Conservation (phyloP, 1,140 invertebrate species). For the Dryas iulia region DNA sequence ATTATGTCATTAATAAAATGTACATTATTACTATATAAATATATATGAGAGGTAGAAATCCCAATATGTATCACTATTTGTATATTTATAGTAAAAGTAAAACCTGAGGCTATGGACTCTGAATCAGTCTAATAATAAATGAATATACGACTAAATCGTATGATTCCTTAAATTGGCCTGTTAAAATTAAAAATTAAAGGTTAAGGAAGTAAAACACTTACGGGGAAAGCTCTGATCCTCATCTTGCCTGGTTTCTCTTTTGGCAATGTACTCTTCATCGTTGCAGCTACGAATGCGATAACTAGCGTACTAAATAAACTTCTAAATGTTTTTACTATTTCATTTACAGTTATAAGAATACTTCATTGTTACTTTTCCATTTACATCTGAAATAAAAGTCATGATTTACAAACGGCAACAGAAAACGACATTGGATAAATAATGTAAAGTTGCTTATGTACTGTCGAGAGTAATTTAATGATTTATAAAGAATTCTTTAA, state of each 20-base stretch:
- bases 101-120: background rate
- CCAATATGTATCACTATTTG: background rate
- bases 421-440: conserved; percentile 31
- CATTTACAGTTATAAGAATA: conserved; percentile 63
- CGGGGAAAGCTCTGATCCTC: conserved; percentile 97
- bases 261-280: conserved; percentile 88
- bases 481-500: conserved; percentile 7
- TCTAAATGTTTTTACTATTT: conserved; percentile 46
- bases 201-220: conserved; percentile 62
- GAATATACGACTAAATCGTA: too few relatives aligned
- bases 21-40: background rate
- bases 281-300: conserved; percentile 55
- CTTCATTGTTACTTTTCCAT: conserved; percentile 68
- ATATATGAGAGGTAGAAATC: background rate
- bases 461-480: conserved; percentile 82
- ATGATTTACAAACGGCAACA: conserved; percentile 25
- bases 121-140: background rate
- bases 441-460: conserved; percentile 88
- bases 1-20: background rate
- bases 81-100: background rate
- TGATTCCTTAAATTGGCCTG: too few relatives aligned
- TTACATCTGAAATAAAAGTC: conserved; percentile 66
- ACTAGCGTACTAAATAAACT: conserved; percentile 48
- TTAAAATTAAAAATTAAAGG: background rate
- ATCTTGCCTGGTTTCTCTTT: conserved; percentile 96